Percentiles rank a stretch among this genome's conserved stretches.
Evolutionary conservation across 2,113 vertebrate species (phyloP).

Genomic region (Laterallus jamaicensis): DNA sequence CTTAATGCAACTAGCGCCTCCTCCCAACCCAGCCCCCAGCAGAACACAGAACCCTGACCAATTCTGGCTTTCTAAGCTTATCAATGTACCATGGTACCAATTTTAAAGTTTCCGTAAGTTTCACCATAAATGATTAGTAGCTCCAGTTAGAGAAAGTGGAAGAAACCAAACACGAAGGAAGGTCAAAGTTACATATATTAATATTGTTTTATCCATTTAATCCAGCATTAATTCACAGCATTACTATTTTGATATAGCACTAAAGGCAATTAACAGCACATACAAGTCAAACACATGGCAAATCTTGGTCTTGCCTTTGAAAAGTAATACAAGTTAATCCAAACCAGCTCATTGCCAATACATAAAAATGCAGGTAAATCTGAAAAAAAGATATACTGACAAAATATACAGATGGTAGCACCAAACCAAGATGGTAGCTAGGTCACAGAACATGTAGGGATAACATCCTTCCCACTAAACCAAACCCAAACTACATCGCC

Average conservation of each 20-base stretch:
- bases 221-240: background rate
- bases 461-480: background rate
- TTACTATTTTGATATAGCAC: background rate
- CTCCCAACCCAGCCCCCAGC: background rate
- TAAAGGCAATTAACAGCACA: background rate
- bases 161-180: background rate
- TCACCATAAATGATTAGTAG: background rate
- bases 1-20: background rate
- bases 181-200: background rate
- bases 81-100: background rate
- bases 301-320: background rate
- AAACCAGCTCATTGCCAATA: background rate
- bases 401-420: background rate
- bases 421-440: accelerated
- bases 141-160: background rate
- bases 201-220: background rate
- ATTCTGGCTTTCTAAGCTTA: background rate
- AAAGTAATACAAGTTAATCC: background rate
- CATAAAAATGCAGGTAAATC: background rate
- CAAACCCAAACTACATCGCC: background rate
- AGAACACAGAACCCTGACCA: background rate
- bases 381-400: background rate
- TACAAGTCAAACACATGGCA: background rate
- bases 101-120: accelerated
- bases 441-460: background rate